Evolutionary conservation across 2,888 invertebrate genomes (phyloP), one percentile per base, ranked within the genome.

Genomic region (Watsonalla binaria): DNA sequence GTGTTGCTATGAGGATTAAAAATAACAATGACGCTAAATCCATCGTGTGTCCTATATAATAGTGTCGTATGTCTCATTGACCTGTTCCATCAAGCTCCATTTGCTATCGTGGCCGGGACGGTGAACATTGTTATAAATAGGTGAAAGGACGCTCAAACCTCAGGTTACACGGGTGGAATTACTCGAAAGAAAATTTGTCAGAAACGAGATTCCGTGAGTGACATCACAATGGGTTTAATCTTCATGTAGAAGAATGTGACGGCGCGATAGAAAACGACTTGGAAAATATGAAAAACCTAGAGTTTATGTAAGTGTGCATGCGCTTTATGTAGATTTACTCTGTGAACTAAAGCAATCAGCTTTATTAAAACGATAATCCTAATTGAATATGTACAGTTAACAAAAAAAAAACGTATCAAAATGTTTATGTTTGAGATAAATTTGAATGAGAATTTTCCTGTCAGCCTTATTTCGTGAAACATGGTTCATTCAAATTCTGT

Each of bases 211-310:
- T 80, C 84, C 66, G 68, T 79, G 81, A 80, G 79, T 84, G 84
- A 82, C 85, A 76, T 80, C 77, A 85, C 84, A 87, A 86, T 84
- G 77, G 78, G 75, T 84, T 85, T 86, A 86, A 86, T 87, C 82
- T 86, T 77, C 80, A 74, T 76, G 74, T 70, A 66, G 75, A 72
- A 68, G 75, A 79, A 78, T 72, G 75, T 80, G 75, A 76, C 72
- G 69, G 63, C 65, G 60, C 69, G 75, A 70, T 70, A 69, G 70
- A 74, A 74, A 68, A 68, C 61, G 66, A 60, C 51, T 49, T 49
- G 57, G 54, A 63, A 61, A 62, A 73, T 69, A 70, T 63, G 63
- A 68, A 72, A 72, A 66, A 56, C 56, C 52, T 55, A 58, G 54
- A 39, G 54, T 63, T 71, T 65, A 57, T 61, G 59, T 52, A 60